Evolutionary conservation across 2,797 vertebrate genomes (phyloP), one percentile per base, ranked within the genome.

Genomic region (Epinephelus awoara): DNA sequence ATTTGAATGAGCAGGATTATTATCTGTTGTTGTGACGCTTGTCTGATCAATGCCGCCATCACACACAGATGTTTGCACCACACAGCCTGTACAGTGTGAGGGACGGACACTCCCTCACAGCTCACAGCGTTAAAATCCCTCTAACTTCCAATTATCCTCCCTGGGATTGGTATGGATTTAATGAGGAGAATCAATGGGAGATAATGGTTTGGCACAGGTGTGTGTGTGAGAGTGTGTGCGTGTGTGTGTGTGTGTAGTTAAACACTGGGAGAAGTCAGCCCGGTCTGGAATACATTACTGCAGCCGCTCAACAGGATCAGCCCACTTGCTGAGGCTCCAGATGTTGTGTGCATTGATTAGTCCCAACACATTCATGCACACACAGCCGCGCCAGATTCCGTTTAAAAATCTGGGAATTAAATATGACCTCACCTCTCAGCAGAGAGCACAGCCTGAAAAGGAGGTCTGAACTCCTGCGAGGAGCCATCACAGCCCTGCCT

Each of bases 241-340:
- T 40, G 38, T 40, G 38, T 40, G 38, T 40, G 38, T 40, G 38
- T 42, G 40, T 42, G 40, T 42, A 12, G 11, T 42, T 42, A 42
- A 42, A 42, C 40, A 42, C 25, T 12, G 68, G 52, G 27, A 70
- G 66, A 56, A 84, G 76, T 67, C 51, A 19, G 64, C 2, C 23
- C 50, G 49, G 72, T 79, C 73, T 85, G 86, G 72, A 79, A 62
- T 6, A 54, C 65, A 69, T 84, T 64, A 78, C 9, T 21, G 46
- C 21, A 70, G 68, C 63, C 1, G 21, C 74, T 86, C 79, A 68
- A 58, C 79, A 50, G 70, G 80, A 85, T 84, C 83, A 59, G 75
- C 85, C 80, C 88, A 52, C 79, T 72, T 2, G 47, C 85, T 54
- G 78, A 47, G 81, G 63, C 79, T 87, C 88, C 88, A 91, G 87